Evolutionary conservation across 2,888 invertebrate genomes (phyloP).

Genomic region (Tanypteryx hageni): DNA sequence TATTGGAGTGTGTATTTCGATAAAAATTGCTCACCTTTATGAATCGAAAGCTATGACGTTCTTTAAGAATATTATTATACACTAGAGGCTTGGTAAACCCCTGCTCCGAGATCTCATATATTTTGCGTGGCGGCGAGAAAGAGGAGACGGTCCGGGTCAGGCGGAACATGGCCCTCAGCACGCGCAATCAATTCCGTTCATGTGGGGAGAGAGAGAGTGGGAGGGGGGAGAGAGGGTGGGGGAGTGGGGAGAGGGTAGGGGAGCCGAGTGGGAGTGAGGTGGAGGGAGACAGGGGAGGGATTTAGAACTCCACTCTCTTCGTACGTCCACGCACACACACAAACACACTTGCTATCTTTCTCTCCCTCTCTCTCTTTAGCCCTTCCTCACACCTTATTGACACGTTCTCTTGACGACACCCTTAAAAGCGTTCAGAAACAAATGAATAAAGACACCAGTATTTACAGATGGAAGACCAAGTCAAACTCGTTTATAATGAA

Average conservation of each 20-base stretch:
- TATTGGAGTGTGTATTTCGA: not conserved
- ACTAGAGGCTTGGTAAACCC: not conserved
- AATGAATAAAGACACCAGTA: too few relatives aligned
- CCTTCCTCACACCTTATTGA: too few relatives aligned
- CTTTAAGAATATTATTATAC: constrained; percentile 23
- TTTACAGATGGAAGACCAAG: too few relatives aligned
- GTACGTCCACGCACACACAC: too few relatives aligned
- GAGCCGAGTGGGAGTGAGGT: not conserved
- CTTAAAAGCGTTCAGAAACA: too few relatives aligned
- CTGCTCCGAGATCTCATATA: constrained; percentile 45
- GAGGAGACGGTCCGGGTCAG: constrained; percentile 44
- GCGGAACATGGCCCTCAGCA: constrained; percentile 29
- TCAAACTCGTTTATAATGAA: too few relatives aligned
- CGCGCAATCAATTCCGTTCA: constrained; percentile 56
- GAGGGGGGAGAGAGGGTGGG: not conserved
- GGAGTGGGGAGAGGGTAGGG: not conserved
- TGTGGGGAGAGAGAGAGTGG: constrained; percentile 26
- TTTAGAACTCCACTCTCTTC: too few relatives aligned
- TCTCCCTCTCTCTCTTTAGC: too few relatives aligned
- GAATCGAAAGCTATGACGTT: not conserved
- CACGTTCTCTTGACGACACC: too few relatives aligned
- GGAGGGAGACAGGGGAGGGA: not conserved
- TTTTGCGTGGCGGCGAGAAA: constrained; percentile 37
- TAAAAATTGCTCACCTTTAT: not conserved
- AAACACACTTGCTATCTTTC: too few relatives aligned